phyloP scores from a whole-genome alignment of 2,113 vertebrate species.

The Oreochromis spilurus region DNA sequence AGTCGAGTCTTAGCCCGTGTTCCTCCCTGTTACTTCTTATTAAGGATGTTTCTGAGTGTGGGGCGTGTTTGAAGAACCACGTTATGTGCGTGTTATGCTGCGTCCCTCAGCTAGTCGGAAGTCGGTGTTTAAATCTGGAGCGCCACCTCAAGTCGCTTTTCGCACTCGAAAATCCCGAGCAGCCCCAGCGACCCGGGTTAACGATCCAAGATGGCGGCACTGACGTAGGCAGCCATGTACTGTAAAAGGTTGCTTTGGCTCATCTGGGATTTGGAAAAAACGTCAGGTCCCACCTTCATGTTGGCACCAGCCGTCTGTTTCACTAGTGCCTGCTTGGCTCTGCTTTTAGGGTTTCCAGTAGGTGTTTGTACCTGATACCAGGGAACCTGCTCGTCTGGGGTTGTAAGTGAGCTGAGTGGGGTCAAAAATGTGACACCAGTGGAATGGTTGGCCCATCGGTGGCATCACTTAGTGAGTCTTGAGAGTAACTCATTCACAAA shows the following conservation, averaged over 20 bases:
- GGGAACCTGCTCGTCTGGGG: too few relatives aligned
- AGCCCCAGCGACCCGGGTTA: background rate
- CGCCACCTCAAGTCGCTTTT: too few relatives aligned
- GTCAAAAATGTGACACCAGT: background rate
- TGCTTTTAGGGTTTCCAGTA: too few relatives aligned
- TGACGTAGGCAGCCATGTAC: background rate
- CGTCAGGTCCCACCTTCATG: background rate
- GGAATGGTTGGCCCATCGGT: background rate
- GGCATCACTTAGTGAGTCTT: background rate
- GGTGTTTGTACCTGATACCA: too few relatives aligned
- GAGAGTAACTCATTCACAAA: background rate
- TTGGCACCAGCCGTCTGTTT: background rate
- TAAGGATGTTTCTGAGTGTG: background rate
- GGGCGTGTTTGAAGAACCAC: background rate
- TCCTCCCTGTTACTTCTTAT: too few relatives aligned
- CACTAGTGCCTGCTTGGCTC: background rate
- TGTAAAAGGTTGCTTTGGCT: background rate
- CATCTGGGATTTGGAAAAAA: too few relatives aligned
- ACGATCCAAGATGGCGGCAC: background rate
- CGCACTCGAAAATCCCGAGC: background rate
- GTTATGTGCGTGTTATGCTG: rapidly evolving
- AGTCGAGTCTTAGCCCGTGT: background rate
- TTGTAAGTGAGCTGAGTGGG: background rate
- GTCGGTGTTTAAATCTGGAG: background rate
- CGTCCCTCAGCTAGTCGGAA: rapidly evolving